phyloP scores from a whole-genome alignment of 1,140 invertebrate species.

The Leptinotarsa undecemlineata region DNA sequence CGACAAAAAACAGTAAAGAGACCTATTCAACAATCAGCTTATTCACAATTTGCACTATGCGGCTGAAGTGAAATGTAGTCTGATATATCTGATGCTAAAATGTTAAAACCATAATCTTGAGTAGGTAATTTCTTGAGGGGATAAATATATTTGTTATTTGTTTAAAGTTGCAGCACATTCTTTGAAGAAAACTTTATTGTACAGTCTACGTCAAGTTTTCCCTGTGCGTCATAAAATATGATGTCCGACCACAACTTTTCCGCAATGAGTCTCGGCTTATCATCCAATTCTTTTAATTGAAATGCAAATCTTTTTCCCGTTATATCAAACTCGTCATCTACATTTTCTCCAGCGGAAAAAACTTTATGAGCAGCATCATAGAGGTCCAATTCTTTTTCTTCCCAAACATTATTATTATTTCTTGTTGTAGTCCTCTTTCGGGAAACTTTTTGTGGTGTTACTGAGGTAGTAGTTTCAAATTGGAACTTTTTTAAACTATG shows the following conservation, averaged over 20 bases:
- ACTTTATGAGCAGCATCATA: conserved; percentile 14
- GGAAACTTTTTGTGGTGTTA: not conserved
- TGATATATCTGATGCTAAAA: no score
- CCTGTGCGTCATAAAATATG: conserved; percentile 9
- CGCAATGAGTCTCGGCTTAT: conserved; percentile 54
- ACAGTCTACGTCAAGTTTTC: conserved; percentile 11
- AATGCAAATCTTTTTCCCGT: conserved; percentile 56
- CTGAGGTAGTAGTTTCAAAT: no score
- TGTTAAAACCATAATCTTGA: no score
- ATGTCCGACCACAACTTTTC: conserved; percentile 28
- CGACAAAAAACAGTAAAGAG: no score
- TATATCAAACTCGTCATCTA: conserved; percentile 13
- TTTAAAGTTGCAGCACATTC: not conserved
- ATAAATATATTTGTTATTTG: no score
- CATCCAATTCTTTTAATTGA: conserved; percentile 54
- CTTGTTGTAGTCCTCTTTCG: not conserved
- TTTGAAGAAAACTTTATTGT: conserved; percentile 5
- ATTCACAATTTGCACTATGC: no score
- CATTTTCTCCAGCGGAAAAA: not conserved
- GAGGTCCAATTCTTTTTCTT: no score
- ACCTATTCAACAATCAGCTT: no score
- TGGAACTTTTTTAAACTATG: no score
- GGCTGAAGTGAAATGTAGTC: no score
- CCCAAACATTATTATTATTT: not conserved
- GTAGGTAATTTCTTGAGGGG: no score